Evolutionary conservation across 2,113 vertebrate genomes (phyloP).

Genomic region (Eonycteris spelaea): DNA sequence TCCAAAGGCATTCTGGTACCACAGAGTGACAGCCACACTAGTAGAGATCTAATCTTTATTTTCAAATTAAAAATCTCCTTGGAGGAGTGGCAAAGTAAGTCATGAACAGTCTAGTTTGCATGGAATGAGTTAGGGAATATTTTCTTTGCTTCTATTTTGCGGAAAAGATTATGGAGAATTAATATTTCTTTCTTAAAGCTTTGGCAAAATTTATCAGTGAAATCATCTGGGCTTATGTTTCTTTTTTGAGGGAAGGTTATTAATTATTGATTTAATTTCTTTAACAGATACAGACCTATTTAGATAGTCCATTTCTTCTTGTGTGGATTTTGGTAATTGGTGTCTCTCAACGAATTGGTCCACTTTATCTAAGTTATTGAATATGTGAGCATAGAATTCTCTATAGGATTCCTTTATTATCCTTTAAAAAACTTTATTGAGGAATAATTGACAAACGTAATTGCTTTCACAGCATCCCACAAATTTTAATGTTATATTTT

Average conservation of each 20-base stretch:
- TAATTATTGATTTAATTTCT: neutral
- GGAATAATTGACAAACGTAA: neutral
- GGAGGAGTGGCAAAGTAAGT: neutral
- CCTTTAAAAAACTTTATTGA: neutral
- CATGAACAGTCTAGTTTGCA: no score
- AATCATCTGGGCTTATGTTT: neutral
- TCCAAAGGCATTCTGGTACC: neutral
- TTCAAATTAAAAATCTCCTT: neutral
- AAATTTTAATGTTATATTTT: neutral
- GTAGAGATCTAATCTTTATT: neutral
- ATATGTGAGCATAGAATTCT: neutral
- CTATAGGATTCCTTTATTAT: neutral
- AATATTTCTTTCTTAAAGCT: neutral
- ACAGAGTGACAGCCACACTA: neutral
- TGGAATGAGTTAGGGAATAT: neutral
- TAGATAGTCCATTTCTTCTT: neutral
- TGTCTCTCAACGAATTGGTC: neutral
- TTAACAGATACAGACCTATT: neutral
- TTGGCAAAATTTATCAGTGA: neutral
- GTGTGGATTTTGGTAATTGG: neutral
- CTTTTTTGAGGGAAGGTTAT: neutral
- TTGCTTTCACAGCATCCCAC: neutral
- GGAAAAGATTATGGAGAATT: neutral
- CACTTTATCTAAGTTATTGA: neutral
- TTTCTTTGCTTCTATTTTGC: slow-evolving; percentile 4